Base-by-base conservation (phyloP, 2,113 vertebrate genomes). In the Tachysurus vachellii region DNA sequence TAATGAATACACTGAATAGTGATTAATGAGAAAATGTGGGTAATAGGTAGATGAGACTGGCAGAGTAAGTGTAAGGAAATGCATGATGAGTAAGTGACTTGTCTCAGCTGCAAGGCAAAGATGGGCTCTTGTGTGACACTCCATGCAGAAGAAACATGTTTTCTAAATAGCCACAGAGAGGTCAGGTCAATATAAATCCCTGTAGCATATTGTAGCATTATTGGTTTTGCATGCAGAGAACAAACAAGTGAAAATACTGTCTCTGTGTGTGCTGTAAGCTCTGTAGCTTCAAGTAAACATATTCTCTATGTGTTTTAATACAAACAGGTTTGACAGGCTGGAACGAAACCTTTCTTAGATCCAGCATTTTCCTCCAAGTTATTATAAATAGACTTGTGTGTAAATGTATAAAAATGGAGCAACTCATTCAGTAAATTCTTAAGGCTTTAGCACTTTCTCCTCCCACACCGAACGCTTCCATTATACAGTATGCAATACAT, bases 231-330 rank as follows among this genome's bases (percentile, higher is more conserved):
- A 26, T 75, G 17, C 14, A 19, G 13, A 19, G 36, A n/a, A 75
- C 31, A 85, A 75, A 59, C 23, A 13, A n/a, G 83, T 73, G 14
- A 14, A 75, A 47, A 59, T 19, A 42, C 2, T 44, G 21, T 57
- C 42, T 73, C 7, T 28, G 7, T 54, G 50, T 17, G 21, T 36
- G 5, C 83, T 84, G 36, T 73, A 84, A 56, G 5, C 53, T 23
- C 11, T 42, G 1, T 19, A 71, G 66, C 19, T 42, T 84, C 50
- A 73, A 73, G 12, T 59, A 75, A 75, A 75, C 23, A 75, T 75
- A 47, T 75, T 84, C 83, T 31, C 23, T 42, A 44, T 61, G 70
- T 44, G 68, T 36, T 59, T 75, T 85, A 26, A 75, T 73, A 44
- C 6, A 3, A 59, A 23, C 54, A n/a, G 23, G 3, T 12, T 10